Evolutionary conservation across 1,140 invertebrate genomes (phyloP), one percentile per base, ranked within the genome.

Genomic region (Bilobella aurantiaca): DNA sequence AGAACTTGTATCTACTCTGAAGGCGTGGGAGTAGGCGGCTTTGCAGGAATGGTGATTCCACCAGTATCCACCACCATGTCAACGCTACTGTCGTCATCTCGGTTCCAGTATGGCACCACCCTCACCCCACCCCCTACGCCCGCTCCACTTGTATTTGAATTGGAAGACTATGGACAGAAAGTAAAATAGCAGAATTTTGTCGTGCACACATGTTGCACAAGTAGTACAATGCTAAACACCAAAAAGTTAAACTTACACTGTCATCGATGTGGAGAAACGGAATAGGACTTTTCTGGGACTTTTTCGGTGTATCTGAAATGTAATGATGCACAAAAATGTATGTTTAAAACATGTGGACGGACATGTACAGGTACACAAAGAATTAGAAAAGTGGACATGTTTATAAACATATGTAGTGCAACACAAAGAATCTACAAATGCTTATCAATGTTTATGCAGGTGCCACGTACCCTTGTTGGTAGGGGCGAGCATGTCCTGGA

Each of bases 1-100:
- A 46, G n/a, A 14, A 14, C 37, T 46, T 46, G 37, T n/a, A 14
- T 46, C 12, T 14, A 46, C 12, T 46, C 37, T 12, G 37, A 12
- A 12, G n/a, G 12, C 37, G 37, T 14, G n/a, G n/a, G 37, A n/a
- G n/a, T n/a, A n/a, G 25, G 18, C 23, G 18, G 53, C 53, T 27
- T 53, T 42, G 59, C 59, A 5, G 59, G 59, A 42, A 62, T 84
- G 8, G 82, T 84, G 37, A 84, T 82, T n/a, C 83, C 83, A 29
- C 83, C 83, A 21, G 81, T 83, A 67, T 84, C 82, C 27, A 83
- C 76, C 53, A 83, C 76, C 53, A 78, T 77, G 62, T 83, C 81
- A 68, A 81, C 81, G 70, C 80, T 81, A 66, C 8, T 59, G 82
- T 79, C 70, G 77, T 78, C n/a, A 78, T 77, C 21, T 78, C 78